These are phyloP conservation scores for Plecotus auritus DNA, from an alignment of 2,113 vertebrate species.

Conservation along the genomic window DNA sequence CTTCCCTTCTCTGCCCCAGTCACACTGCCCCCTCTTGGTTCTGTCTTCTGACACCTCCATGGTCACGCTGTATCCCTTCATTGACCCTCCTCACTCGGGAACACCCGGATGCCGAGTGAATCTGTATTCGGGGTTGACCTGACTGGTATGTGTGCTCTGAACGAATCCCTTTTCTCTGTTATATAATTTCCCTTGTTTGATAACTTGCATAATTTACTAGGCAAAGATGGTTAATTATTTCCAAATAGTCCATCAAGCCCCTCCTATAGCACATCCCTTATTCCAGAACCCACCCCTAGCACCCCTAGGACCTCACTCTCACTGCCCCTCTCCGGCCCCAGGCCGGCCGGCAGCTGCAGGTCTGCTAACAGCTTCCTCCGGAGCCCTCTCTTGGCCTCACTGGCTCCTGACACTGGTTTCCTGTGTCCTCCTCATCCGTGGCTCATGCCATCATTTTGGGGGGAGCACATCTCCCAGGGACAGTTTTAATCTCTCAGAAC, in stretches of 20 bases:
- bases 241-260: neutral
- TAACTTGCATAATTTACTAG: neutral
- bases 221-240: neutral
- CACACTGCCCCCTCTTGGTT: neutral
- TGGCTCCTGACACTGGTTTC: neutral
- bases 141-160: neutral
- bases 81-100: neutral
- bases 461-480: neutral
- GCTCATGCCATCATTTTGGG: neutral
- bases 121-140: neutral
- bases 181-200: neutral
- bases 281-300: neutral
- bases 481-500: neutral
- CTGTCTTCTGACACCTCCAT: neutral
- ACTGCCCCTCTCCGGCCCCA: neutral
- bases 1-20: neutral
- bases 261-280: neutral
- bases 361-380: neutral
- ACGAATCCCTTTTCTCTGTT: neutral
- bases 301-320: neutral
- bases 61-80: no score
- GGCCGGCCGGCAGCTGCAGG: neutral
- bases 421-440: neutral
- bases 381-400: neutral
- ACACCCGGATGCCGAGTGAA: neutral